Conservation (phyloP, 2,113 vertebrate species). For the Gambusia affinis region DNA sequence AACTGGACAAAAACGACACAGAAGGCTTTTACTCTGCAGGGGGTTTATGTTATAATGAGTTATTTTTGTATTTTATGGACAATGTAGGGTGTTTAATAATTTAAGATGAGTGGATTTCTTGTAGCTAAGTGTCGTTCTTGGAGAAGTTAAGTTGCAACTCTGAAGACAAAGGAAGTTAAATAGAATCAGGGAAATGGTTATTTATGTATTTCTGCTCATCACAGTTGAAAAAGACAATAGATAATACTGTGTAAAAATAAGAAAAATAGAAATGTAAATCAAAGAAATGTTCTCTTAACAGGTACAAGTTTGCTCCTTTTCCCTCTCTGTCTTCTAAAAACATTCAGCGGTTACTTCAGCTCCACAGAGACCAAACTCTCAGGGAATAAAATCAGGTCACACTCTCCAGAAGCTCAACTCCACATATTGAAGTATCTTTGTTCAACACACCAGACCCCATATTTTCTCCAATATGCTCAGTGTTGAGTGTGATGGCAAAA, state of each 20-base stretch:
- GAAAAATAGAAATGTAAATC: neutral
- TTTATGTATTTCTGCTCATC: neutral
- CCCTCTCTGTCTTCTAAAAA: neutral
- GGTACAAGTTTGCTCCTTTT: neutral
- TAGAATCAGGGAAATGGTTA: neutral
- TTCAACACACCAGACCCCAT: slow-evolving; percentile 1
- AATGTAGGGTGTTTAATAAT: slow-evolving; percentile 1
- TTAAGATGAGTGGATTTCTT: neutral
- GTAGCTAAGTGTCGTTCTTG: neutral
- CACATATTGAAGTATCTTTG: neutral
- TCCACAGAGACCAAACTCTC: neutral
- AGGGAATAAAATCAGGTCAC: neutral
- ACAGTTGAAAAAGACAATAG: too few species aligned
- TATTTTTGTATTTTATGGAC: neutral
- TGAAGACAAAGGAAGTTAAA: neutral
- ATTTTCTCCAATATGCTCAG: neutral
- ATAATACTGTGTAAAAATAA: neutral
- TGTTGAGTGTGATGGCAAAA: neutral
- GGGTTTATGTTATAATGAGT: neutral
- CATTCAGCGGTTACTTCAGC: neutral
- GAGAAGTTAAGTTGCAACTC: neutral
- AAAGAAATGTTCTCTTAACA: neutral
- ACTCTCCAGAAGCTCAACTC: neutral
- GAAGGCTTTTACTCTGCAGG: neutral
- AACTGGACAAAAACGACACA: slow-evolving; percentile 27